phyloP scores from a whole-genome alignment of 2,888 invertebrate species.

The Sarcophaga variegata region DNA sequence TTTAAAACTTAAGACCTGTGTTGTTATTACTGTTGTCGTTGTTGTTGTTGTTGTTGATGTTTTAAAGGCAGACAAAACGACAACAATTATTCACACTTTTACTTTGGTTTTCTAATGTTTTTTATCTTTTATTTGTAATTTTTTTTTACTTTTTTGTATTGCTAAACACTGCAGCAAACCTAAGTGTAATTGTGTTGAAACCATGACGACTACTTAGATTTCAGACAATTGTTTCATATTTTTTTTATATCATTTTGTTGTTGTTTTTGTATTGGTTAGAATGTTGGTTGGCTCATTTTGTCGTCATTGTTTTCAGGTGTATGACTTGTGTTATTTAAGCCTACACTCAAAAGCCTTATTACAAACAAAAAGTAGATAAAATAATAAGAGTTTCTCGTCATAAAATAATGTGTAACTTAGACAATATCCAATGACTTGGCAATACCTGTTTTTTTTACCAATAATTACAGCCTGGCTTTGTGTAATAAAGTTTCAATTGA shows the following conservation, averaged over 20 bases:
- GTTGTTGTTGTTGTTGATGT: background rate
- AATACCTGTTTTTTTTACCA: constrained; percentile 20
- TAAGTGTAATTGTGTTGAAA: constrained; percentile 40
- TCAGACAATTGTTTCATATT: constrained; percentile 21
- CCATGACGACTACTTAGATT: constrained; percentile 44
- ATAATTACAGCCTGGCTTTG: constrained; percentile 30
- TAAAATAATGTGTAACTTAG: background rate
- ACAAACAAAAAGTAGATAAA: constrained; percentile 29
- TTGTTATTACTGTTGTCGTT: background rate
- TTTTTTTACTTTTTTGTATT: background rate
- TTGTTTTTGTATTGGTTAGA: background rate
- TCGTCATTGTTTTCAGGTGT: constrained; percentile 30
- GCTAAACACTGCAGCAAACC: background rate
- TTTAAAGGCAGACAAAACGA: constrained; percentile 1
- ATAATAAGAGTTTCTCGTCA: constrained; percentile 11
- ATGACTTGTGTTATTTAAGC: constrained; percentile 36
- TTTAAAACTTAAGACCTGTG: background rate
- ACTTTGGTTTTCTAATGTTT: constrained; percentile 2
- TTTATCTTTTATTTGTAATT: constrained; percentile 7
- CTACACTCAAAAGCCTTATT: constrained; percentile 25
- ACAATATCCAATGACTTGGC: constrained; percentile 28
- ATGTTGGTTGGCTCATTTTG: background rate
- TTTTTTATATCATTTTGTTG: background rate
- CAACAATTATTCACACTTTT: constrained; percentile 47
- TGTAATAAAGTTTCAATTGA: no score